A percentile compares a stretch with the other conserved stretches of the same genome.
Conservation (phyloP, 2,888 invertebrate species). For the Piscicola geometra region DNA sequence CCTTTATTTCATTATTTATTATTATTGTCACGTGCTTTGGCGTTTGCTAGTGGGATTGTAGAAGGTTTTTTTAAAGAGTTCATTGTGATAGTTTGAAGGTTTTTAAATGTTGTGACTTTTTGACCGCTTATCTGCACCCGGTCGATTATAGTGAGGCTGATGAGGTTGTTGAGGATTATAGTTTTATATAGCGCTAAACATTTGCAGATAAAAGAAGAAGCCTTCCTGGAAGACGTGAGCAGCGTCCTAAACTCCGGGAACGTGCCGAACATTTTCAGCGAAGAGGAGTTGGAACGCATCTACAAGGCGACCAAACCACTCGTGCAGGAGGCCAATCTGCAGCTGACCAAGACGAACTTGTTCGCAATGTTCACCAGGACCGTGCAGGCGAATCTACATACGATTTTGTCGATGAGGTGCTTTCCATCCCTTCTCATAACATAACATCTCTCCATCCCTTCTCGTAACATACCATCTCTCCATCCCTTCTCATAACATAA, state of each 20-base stretch:
- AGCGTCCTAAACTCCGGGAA: constrained; percentile 57
- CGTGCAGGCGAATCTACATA: constrained; percentile 55
- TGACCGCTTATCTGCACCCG: too few species aligned
- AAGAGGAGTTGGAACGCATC: constrained; percentile 61
- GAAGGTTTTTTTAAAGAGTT: too few species aligned
- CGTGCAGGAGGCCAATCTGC: constrained; percentile 68
- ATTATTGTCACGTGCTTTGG: too few species aligned
- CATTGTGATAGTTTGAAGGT: constrained; percentile 3
- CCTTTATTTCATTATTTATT: not conserved
- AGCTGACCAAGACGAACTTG: constrained; percentile 69
- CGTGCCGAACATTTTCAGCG: constrained; percentile 56
- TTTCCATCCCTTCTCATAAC: not conserved
- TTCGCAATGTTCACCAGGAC: constrained; percentile 56
- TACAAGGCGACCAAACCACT: constrained; percentile 70
- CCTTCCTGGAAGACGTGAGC: constrained; percentile 57
- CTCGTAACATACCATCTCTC: too few species aligned
- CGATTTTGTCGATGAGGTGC: constrained; percentile 59
- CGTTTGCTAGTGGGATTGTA: too few species aligned
- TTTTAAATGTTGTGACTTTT: not conserved
- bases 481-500: too few species aligned
- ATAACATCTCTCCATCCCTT: not conserved
- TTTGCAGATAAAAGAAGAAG: constrained; percentile 55
- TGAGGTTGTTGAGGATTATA: too few species aligned
- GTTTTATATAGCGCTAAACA: constrained; percentile 46
- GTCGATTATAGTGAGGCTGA: too few species aligned